Evolutionary conservation across 2,797 vertebrate species (phyloP).

Genomic region (Synaphobranchus kaupii): DNA sequence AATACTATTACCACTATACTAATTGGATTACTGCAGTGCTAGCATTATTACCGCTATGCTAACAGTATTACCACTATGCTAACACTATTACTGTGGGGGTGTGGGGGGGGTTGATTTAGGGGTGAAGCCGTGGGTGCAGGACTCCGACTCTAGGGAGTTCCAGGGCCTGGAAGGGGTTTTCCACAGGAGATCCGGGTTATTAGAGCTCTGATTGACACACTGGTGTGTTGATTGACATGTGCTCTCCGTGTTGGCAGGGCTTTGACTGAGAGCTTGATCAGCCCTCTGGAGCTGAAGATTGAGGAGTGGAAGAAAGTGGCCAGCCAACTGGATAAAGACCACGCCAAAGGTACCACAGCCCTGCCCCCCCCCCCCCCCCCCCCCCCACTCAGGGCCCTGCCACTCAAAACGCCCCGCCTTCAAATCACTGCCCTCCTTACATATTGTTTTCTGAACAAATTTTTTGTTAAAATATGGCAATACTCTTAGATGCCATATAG

Average conservation of each 20-base stretch:
- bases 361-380: neutral
- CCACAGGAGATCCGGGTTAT: too few relatives aligned
- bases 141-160: neutral
- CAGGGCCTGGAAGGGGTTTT: too few relatives aligned
- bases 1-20: too few relatives aligned
- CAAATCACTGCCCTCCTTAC: neutral
- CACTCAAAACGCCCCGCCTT: neutral
- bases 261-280: slow-evolving; percentile 78
- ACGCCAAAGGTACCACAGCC: slow-evolving; percentile 74
- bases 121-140: neutral
- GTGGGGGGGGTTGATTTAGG: neutral
- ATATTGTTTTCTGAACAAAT: too few relatives aligned
- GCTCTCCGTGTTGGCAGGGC: slow-evolving; percentile 58
- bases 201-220: neutral
- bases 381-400: too few relatives aligned
- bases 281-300: slow-evolving; percentile 77
- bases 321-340: slow-evolving; percentile 82
- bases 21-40: too few relatives aligned
- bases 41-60: too few relatives aligned
- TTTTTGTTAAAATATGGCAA: too few relatives aligned
- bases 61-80: too few relatives aligned
- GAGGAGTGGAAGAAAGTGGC: slow-evolving; percentile 84
- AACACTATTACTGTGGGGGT: neutral
- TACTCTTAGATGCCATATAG: too few relatives aligned
- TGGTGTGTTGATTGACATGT: neutral